Conservation (phyloP, 2,113 vertebrate species). For the Takifugu bimaculatus region DNA sequence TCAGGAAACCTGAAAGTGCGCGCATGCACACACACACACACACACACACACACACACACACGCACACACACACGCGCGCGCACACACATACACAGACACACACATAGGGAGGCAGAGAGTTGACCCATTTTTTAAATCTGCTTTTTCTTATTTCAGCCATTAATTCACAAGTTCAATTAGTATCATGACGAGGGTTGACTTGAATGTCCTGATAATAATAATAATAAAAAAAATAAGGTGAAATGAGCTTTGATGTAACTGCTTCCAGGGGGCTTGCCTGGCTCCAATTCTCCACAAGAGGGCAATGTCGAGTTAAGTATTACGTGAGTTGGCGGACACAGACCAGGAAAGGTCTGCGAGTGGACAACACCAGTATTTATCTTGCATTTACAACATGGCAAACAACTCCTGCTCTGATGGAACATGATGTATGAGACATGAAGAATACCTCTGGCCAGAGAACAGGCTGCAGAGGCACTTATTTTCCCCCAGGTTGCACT, state of each 20-base stretch:
- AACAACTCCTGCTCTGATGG: not conserved
- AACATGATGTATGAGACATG: not conserved
- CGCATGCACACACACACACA: constrained; percentile 28
- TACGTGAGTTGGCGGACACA: not conserved
- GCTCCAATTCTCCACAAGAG: constrained; percentile 47
- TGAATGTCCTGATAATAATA: constrained; percentile 30
- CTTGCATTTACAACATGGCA: constrained; percentile 1
- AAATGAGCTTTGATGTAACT: constrained; percentile 19
- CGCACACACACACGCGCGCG: too few relatives aligned
- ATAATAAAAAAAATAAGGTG: constrained; percentile 9
- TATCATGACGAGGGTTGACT: constrained; percentile 9
- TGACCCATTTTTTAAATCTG: constrained; percentile 22
- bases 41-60: not conserved
- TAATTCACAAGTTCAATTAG: constrained; percentile 1
- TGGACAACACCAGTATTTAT: constrained; percentile 10
- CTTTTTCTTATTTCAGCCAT: constrained; percentile 14
- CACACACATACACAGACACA: too few relatives aligned
- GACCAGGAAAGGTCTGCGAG: not conserved
- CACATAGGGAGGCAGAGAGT: not conserved
- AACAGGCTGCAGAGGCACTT: too few relatives aligned
- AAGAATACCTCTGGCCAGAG: too few relatives aligned
- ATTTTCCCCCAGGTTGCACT: too few relatives aligned
- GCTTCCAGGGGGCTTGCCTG: constrained; percentile 12
- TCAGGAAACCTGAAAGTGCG: constrained; percentile 82
- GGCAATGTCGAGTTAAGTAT: constrained; percentile 47